Evolutionary conservation across 2,888 invertebrate species (phyloP).

Genomic region (Mechanitis mazaeus): DNA sequence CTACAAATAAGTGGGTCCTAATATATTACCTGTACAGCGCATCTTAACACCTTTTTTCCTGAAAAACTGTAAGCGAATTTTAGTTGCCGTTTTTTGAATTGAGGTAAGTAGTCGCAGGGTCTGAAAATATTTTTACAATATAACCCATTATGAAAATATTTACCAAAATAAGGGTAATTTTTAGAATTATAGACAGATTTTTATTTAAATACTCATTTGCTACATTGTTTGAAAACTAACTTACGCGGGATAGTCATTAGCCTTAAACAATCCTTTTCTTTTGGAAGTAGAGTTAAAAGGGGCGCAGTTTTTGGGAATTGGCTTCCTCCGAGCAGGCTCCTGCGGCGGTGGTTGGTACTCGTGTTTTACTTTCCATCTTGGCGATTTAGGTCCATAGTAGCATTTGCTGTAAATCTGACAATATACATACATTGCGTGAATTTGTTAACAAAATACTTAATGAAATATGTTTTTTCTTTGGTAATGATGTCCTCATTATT

Average conservation of each 20-base stretch:
- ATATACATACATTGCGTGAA: constrained; percentile 15
- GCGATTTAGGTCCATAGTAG: constrained; percentile 51
- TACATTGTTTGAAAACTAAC: constrained; percentile 26
- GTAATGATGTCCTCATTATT: no score
- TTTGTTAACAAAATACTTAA: no score
- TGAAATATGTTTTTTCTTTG: no score
- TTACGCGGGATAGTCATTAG: constrained; percentile 56
- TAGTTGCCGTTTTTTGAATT: constrained; percentile 53
- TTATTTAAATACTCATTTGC: neutral
- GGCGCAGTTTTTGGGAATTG: constrained; percentile 52
- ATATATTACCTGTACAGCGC: constrained; percentile 55
- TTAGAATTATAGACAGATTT: no score
- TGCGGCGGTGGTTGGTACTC: constrained; percentile 64
- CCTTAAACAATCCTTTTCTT: constrained; percentile 52
- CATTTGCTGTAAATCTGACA: constrained; percentile 53
- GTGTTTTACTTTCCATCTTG: constrained; percentile 55
- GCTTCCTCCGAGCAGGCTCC: constrained; percentile 36
- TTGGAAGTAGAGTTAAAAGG: constrained; percentile 63
- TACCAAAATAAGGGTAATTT: neutral
- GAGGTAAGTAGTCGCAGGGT: constrained; percentile 62
- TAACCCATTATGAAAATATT: neutral
- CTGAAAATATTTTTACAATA: constrained; percentile 39
- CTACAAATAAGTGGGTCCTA: neutral
- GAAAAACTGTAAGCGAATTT: constrained; percentile 64
- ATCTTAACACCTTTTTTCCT: constrained; percentile 55